These are phyloP conservation scores for Onychostruthus taczanowskii DNA, from an alignment of 2,113 vertebrate genomes.

Conservation along the genomic window DNA sequence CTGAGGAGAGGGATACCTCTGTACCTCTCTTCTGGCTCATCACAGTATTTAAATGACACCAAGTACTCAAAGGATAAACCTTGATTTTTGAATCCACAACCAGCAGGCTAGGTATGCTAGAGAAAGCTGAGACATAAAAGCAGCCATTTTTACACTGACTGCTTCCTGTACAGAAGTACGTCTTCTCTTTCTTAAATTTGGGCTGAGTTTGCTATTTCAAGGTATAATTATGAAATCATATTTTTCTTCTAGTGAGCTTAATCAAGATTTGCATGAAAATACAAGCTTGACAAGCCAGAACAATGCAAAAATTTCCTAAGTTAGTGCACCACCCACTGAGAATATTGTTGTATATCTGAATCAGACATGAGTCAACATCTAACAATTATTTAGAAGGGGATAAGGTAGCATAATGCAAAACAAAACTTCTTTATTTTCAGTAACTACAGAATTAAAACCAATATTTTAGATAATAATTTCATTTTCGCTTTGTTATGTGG, in stretches of 20 bases:
- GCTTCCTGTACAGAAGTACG: neutral
- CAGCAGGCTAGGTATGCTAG: neutral
- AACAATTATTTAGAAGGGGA: neutral
- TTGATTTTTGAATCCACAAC: neutral
- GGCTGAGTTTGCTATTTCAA: neutral
- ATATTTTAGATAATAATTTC: neutral
- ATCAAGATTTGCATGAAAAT: constrained; percentile 34
- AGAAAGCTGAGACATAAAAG: neutral
- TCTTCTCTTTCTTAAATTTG: neutral
- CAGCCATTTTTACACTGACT: neutral
- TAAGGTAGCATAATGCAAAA: neutral
- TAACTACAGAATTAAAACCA: neutral
- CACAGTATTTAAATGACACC: neutral
- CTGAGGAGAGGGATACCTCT: neutral
- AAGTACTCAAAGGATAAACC: neutral
- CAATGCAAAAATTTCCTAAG: constrained; percentile 29
- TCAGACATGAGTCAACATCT: constrained; percentile 39
- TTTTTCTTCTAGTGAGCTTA: neutral
- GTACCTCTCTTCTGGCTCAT: neutral
- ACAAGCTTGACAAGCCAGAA: constrained; percentile 27
- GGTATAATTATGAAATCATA: neutral
- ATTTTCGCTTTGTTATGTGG: neutral
- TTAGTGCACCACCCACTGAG: constrained; percentile 5
- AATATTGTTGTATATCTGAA: constrained; percentile 40
- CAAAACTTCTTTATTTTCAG: neutral